Percentiles rank a stretch among this genome's conserved stretches.
These are phyloP conservation scores for Lepidochrysops patricia DNA, from an alignment of 2,888 invertebrate genomes.

Conservation along the genomic window DNA sequence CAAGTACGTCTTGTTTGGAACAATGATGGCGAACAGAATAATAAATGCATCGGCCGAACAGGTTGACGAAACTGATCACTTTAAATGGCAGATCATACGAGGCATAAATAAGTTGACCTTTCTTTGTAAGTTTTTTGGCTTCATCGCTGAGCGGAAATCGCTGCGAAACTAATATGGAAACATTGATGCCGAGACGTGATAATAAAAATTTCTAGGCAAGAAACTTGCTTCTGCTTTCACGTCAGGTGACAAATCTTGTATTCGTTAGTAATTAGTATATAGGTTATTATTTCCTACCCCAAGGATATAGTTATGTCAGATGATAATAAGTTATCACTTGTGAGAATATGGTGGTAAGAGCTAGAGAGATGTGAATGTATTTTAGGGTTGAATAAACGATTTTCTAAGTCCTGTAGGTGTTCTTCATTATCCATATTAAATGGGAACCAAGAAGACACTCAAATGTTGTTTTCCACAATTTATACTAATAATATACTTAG, in stretches of 20 bases:
- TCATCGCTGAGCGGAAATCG: not conserved
- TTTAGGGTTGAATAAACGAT: no score
- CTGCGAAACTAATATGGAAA: not conserved
- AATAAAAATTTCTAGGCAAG: not conserved
- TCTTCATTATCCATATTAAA: no score
- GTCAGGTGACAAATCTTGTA: not conserved
- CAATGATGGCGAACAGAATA: slow-evolving; percentile 48
- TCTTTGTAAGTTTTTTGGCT: not conserved
- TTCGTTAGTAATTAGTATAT: not conserved
- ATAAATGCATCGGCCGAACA: slow-evolving; percentile 44
- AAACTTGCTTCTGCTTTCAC: not conserved
- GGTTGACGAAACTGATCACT: slow-evolving; percentile 22
- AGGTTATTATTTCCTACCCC: not conserved
- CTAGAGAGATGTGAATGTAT: no score
- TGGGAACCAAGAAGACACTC: no score
- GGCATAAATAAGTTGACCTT: not conserved
- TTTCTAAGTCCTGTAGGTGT: no score
- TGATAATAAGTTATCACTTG: no score
- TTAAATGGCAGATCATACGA: slow-evolving; percentile 10
- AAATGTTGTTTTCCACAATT: no score
- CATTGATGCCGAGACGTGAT: not conserved
- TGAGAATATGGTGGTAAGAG: no score
- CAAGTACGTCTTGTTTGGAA: slow-evolving; percentile 53
- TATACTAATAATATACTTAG: no score
- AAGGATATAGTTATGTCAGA: no score